phyloP scores from a whole-genome alignment of 2,797 vertebrate species.

The Enteromius mattozi region DNA sequence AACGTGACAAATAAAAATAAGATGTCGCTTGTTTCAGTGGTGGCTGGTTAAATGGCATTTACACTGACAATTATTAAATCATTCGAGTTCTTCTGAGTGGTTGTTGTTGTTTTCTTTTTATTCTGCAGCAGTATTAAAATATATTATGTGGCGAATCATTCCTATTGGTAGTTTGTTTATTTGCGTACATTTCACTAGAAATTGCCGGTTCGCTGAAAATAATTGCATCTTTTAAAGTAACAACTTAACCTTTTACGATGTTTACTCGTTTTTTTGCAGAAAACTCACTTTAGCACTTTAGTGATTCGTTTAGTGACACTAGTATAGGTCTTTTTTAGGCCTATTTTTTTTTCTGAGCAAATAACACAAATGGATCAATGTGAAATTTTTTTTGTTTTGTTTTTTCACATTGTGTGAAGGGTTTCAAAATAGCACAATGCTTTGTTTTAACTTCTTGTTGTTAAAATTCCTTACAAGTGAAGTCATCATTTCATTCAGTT shows the following conservation, averaged over 20 bases:
- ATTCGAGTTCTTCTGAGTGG: neutral
- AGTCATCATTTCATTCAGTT: neutral
- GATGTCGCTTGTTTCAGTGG: too few species aligned
- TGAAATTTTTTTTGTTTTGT: neutral
- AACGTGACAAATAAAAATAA: neutral
- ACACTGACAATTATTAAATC: neutral
- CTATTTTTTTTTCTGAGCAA: neutral
- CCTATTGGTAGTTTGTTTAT: neutral
- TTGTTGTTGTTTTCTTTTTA: neutral
- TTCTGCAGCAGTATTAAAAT: neutral
- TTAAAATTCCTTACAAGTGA: neutral
- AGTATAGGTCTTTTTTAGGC: neutral
- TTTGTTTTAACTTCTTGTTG: neutral
- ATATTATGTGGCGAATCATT: neutral
- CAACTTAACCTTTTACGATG: neutral
- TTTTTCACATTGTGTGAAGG: neutral
- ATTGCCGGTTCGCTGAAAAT: neutral
- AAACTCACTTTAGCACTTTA: neutral
- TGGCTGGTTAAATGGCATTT: neutral
- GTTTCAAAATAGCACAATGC: neutral
- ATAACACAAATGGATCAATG: neutral
- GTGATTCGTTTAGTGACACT: too few species aligned
- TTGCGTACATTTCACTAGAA: neutral
- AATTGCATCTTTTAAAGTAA: neutral
- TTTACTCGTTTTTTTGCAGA: neutral